phyloP scores from a whole-genome alignment of 2,113 vertebrate species.

The Arvicanthis niloticus region DNA sequence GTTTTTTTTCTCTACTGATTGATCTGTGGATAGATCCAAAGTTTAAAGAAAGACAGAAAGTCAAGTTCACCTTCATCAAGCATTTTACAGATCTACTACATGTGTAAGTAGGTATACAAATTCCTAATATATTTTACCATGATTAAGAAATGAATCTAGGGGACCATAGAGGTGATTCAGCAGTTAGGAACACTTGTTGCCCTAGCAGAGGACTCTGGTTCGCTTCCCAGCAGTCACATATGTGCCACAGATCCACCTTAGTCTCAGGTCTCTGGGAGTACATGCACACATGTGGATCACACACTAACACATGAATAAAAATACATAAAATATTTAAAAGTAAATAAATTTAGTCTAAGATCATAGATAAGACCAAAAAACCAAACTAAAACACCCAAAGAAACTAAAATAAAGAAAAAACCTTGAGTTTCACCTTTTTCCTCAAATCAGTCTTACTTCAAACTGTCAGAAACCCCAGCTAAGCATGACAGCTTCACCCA shows the following conservation, averaged over 20 bases:
- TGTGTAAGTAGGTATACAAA: neutral
- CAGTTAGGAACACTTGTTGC: no score
- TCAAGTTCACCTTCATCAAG: slow-evolving; percentile 20
- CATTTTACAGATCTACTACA: neutral
- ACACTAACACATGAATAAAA: neutral
- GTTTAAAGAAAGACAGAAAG: slow-evolving; percentile 20
- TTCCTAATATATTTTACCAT: neutral
- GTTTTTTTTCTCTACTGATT: neutral
- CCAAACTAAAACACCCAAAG: neutral
- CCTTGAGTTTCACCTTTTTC: slow-evolving; percentile 37
- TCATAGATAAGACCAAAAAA: neutral
- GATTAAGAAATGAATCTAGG: slow-evolving; percentile 22
- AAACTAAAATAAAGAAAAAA: neutral
- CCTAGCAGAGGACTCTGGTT: neutral
- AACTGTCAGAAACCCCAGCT: neutral
- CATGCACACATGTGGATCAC: neutral
- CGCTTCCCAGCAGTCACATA: neutral
- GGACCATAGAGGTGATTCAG: neutral
- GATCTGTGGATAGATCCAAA: neutral
- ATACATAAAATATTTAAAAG: neutral
- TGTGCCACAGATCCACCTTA: no score
- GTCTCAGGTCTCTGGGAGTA: neutral
- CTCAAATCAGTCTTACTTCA: neutral
- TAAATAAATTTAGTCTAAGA: slow-evolving; percentile 1
- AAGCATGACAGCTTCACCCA: neutral